A percentile compares a stretch with the other conserved stretches of the same genome.
Conservation (phyloP, 2,797 vertebrate species). For the Crypturellus tataupa region DNA sequence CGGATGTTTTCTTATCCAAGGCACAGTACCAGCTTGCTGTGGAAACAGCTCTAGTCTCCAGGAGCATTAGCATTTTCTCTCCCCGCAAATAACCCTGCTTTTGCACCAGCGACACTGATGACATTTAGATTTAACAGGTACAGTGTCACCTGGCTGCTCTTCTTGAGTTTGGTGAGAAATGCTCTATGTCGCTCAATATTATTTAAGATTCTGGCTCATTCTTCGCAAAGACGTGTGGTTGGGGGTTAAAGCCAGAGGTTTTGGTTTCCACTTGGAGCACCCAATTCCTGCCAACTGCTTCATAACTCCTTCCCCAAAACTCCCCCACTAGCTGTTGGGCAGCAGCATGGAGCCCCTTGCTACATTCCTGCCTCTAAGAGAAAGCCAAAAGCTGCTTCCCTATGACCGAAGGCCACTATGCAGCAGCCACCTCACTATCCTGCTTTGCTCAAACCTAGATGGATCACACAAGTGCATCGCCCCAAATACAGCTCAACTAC, state of each 20-base stretch:
- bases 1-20: not conserved
- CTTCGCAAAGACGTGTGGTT: not conserved
- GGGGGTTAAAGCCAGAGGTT: not conserved
- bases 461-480: not conserved
- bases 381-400: not conserved
- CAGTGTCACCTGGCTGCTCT: slow-evolving; percentile 13
- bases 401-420: not conserved
- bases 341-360: rapidly evolving
- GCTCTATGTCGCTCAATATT: not conserved
- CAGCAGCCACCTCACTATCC: not conserved
- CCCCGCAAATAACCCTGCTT: not conserved
- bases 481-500: not conserved
- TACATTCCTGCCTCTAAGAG: not conserved
- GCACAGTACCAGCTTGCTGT: not conserved
- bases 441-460: rapidly evolving
- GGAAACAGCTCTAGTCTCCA: not conserved
- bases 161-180: not conserved
- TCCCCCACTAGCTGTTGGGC: not conserved
- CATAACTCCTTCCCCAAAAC: not conserved
- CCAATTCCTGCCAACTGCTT: not conserved
- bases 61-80: not conserved
- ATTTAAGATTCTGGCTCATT: not conserved
- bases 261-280: not conserved
- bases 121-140: slow-evolving; percentile 14
- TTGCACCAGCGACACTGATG: not conserved